A percentile compares a stretch with the other conserved stretches of the same genome.
These are phyloP conservation scores for Hylia prasina DNA, from an alignment of 2,113 vertebrate species.

Conservation along the genomic window DNA sequence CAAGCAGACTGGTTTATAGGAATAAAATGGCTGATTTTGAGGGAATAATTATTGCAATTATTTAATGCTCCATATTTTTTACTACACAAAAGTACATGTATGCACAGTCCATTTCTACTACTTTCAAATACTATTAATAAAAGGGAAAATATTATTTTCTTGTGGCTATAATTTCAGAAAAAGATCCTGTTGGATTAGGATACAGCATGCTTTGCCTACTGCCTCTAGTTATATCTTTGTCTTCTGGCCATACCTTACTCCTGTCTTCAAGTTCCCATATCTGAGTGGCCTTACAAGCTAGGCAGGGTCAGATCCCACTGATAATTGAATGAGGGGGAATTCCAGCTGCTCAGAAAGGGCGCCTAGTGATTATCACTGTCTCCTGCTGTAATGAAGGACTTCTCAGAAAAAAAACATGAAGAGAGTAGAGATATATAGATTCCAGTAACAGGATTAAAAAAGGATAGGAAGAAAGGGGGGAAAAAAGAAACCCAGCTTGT, in stretches of 20 bases:
- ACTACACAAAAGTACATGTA: neutral
- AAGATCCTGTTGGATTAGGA: neutral
- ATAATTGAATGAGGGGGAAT: constrained; percentile 37
- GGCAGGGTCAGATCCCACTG: constrained; percentile 30
- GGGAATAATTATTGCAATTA: neutral
- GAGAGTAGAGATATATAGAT: neutral
- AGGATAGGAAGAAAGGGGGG: neutral
- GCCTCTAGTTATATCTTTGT: neutral
- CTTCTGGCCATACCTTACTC: neutral
- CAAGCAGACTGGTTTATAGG: neutral
- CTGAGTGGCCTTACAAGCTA: neutral
- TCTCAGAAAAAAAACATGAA: neutral
- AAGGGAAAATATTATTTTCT: neutral
- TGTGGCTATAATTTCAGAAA: neutral
- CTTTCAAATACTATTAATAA: neutral
- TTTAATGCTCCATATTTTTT: neutral
- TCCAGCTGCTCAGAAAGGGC: constrained; percentile 33
- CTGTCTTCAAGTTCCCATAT: constrained; percentile 29
- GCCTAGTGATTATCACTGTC: constrained; percentile 43
- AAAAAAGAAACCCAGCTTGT: neutral
- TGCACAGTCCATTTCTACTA: neutral
- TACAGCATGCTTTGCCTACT: neutral
- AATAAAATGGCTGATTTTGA: neutral
- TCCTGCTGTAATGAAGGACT: constrained; percentile 50
- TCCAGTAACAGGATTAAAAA: constrained; percentile 1